A percentile compares a stretch with the other conserved stretches of the same genome.
phyloP scores from a whole-genome alignment of 2,888 invertebrate genomes.

The Orchestes rusci region DNA sequence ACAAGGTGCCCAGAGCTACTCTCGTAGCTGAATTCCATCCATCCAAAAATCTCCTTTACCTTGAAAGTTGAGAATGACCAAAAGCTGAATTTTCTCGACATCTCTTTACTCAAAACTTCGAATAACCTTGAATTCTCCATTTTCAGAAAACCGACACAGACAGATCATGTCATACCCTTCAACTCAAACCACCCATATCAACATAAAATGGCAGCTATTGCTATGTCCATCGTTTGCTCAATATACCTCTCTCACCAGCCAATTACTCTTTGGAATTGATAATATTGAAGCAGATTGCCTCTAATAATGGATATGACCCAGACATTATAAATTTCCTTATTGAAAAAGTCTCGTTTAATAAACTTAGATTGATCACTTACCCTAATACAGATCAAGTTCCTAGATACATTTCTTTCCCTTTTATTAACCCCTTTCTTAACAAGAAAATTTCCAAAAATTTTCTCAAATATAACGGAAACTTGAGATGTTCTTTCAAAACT shows the following conservation, averaged over 20 bases:
- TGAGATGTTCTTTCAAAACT: not conserved
- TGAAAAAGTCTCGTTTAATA: not conserved
- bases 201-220: not conserved
- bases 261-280: not conserved
- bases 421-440: not conserved
- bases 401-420: not conserved
- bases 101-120: not conserved
- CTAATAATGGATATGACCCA: not conserved
- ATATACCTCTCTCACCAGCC: not conserved
- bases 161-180: not conserved
- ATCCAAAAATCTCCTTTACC: too few relatives aligned
- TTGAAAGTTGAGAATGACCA: too few relatives aligned
- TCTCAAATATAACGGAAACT: not conserved
- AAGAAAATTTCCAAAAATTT: not conserved
- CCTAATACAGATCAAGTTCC: not conserved
- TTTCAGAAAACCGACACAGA: not conserved
- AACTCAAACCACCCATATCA: not conserved
- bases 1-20: too few relatives aligned
- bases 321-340: not conserved
- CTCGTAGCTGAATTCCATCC: too few relatives aligned
- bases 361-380: not conserved
- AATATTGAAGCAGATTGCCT: not conserved
- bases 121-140: not conserved
- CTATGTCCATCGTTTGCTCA: not conserved
- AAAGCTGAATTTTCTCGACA: too few relatives aligned